Percentiles rank a stretch among this genome's conserved stretches.
These are phyloP conservation scores for Sebastes fasciatus DNA, from an alignment of 2,113 vertebrate species.

Conservation along the genomic window DNA sequence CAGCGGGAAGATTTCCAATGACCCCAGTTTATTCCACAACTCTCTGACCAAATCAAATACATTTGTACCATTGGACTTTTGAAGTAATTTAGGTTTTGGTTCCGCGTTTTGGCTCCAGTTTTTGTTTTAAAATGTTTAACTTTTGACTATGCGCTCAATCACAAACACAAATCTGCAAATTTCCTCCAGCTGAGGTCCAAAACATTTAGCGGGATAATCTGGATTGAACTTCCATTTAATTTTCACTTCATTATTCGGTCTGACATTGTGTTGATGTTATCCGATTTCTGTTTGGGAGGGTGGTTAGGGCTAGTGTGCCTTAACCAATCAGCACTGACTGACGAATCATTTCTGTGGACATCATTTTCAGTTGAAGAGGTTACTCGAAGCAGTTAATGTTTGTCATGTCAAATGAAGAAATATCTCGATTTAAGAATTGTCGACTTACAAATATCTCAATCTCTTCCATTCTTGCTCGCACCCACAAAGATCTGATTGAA, in stretches of 20 bases:
- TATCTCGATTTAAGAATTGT: background rate
- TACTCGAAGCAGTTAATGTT: background rate
- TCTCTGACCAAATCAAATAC: conserved; percentile 39
- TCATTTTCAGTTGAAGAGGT: background rate
- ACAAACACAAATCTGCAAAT: conserved; percentile 5
- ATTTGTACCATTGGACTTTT: conserved; percentile 22
- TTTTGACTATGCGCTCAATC: conserved; percentile 12
- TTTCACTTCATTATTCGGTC: conserved; percentile 8
- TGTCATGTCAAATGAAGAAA: background rate
- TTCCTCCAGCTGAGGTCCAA: conserved; percentile 29
- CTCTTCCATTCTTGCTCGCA: background rate
- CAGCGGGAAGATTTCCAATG: conserved; percentile 57
- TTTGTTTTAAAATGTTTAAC: conserved; percentile 10
- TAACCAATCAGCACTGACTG: background rate
- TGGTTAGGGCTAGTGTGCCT: background rate
- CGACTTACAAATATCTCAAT: background rate
- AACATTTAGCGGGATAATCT: conserved; percentile 15
- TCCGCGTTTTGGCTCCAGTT: conserved; percentile 13
- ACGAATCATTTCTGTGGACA: background rate
- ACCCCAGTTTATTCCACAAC: conserved; percentile 54
- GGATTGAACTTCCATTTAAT: background rate
- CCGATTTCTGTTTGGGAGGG: background rate
- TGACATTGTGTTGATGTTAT: conserved; percentile 6
- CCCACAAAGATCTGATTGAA: no score
- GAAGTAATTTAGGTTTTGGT: conserved; percentile 36